Base-by-base conservation (phyloP, 2,797 vertebrate genomes). In the Cheracebus regulus region DNA sequence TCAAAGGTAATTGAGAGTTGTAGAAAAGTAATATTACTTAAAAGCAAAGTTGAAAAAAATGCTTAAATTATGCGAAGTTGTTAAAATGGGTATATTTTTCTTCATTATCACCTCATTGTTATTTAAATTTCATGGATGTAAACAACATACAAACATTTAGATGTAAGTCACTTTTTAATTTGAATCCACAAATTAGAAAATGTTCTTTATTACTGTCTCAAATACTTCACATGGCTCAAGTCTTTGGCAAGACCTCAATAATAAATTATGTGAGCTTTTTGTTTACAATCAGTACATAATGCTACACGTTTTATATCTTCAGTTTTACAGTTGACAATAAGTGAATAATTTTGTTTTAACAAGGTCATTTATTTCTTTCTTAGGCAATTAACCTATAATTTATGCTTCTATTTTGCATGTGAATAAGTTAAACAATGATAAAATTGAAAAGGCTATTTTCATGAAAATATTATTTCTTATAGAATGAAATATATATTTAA, bases 1-100 rank as follows among this genome's bases (percentile, higher is more conserved):
- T 75, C 84, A 85, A 96, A 73, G n/a, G 7, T 95, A 97, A 98
- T 90, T 97, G 81, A 96, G 39, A 90, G 72, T 39, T 81, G 14
- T 84, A 88, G 61, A 97, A 97, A 97, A 97, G 61, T 30, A 96
- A 52, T 30, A 9, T 46, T 92, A 88, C 36, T 95, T 93, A 90
- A 97, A 97, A 90, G 79, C 90, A 75, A 44, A 12, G 2, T 26
- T 50, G 24, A 88, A 70, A 73, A 96, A 57, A 85, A 94, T 85
- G 91, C 57, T 78, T 79, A 80, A 92, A 58, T 50, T 94, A 48
- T 64, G 73, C 2, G 89, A 82, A 0, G 0, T 50, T 95, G 0
- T 95, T 86, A 97, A 91, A 9, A 46, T 57, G 57, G 41, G 13
- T 39, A 44, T 41, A 95, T 78, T 97, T 96, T 92, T 97, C 83